Evolutionary conservation across 2,888 invertebrate genomes (phyloP).

Genomic region (Anarsia innoxiella): DNA sequence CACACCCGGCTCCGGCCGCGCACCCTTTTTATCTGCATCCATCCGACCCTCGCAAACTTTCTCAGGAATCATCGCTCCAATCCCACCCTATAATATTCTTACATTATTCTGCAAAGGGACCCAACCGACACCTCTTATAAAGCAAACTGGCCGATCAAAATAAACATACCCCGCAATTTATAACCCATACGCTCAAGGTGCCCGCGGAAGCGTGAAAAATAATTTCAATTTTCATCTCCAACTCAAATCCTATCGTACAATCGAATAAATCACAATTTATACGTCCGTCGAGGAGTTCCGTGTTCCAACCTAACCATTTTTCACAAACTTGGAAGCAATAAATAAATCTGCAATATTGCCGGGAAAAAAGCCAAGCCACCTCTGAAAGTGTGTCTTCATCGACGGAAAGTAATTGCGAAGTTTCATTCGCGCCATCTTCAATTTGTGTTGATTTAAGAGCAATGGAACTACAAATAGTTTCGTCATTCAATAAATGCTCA

Average conservation of each 20-base stretch:
- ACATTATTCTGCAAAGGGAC: constrained; percentile 42
- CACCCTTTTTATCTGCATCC: constrained; percentile 59
- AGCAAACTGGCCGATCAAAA: constrained; percentile 3
- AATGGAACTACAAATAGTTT: constrained; percentile 1
- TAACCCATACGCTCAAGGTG: background rate
- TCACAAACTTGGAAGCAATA: constrained; percentile 29
- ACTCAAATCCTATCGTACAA: constrained; percentile 24
- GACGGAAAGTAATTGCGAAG: constrained; percentile 19
- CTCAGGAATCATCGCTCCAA: constrained; percentile 51
- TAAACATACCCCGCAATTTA: constrained; percentile 2
- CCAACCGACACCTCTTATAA: constrained; percentile 31
- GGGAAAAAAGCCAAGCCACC: constrained; percentile 16
- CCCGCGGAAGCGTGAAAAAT: constrained; percentile 9
- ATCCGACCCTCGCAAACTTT: constrained; percentile 52
- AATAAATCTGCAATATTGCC: constrained; percentile 27
- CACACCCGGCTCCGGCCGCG: constrained; percentile 33
- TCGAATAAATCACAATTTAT: constrained; percentile 22
- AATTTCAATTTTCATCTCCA: constrained; percentile 20
- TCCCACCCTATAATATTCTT: constrained; percentile 44
- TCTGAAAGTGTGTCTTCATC: constrained; percentile 16
- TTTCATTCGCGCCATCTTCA: constrained; percentile 13
- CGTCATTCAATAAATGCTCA: constrained; percentile 10
- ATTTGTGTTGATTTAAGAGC: too few species aligned
- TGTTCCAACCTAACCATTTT: constrained; percentile 25
- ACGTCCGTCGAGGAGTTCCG: constrained; percentile 22